Base-by-base conservation (phyloP, 1,140 invertebrate species). In the Microplitis mediator region DNA sequence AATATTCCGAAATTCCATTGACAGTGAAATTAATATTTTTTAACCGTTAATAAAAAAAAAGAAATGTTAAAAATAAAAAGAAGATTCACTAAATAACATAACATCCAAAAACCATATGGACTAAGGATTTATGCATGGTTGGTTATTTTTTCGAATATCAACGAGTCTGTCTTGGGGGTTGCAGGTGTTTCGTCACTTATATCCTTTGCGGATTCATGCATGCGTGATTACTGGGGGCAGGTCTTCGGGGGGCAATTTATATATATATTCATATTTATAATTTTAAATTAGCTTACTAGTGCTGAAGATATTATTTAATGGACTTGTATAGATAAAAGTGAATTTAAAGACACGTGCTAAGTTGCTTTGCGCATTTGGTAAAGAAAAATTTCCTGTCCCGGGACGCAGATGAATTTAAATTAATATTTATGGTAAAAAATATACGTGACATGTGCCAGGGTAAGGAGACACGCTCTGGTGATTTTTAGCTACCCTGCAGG, bases 131-230 rank as follows among this genome's bases (percentile, higher is more conserved):
- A 68, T 51, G 51, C 56, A 68, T 36, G 14, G 50, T 14, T 62
- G 71, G 36, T 45, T 23, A 36, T 36, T 4, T n/a, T 56, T 11
- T n/a, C 8, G 4, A 36, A 68, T 9, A 67, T 14, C 13, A 69
- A 61, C 56, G 56, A 52, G 60, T 66, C 76, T 66, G 79, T 85
- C 85, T 86, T 86, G 85, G 84, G 85, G 85, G 84, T 81, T 82
- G 84, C 84, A 87, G 84, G 85, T 86, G 85, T 77, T 78, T 70
- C 73, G 77, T 78, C 79, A 39, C 16, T 32, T 34, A 68, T 51
- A 52, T 69, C 60, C n/a, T 63, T 5, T 9, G 69, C 69, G 69
- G 69, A 71, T 71, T 85, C 82, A 86, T 84, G 84, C 76, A 84
- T 84, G 84, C 81, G 75, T 85, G 85, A 82, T 81, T 83, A 80